These are phyloP conservation scores for Phrynosoma blainvillii DNA, from an alignment of 2,113 vertebrate genomes.

Conservation along the genomic window DNA sequence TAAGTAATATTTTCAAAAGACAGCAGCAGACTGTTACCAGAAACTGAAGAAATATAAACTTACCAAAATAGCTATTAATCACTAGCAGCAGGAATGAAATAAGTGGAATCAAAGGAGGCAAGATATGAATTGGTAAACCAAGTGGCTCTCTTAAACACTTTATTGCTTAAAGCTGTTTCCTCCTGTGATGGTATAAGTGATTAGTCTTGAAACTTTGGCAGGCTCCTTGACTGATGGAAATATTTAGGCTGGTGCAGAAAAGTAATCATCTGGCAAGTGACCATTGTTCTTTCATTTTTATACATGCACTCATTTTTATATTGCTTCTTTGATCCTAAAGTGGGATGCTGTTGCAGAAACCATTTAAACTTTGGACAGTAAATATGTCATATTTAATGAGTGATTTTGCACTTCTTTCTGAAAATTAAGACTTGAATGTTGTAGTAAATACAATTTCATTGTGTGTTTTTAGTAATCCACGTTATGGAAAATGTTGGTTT, in stretches of 20 bases:
- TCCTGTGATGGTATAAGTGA: conserved; percentile 47
- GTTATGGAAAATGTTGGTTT: background rate
- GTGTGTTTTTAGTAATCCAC: background rate
- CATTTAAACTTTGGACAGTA: conserved; percentile 19
- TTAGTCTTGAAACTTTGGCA: conserved; percentile 48
- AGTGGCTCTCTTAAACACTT: conserved; percentile 36
- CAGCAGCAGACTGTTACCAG: conserved; percentile 42
- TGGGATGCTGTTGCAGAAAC: background rate
- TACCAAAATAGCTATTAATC: conserved; percentile 59
- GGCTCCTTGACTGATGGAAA: conserved; percentile 48
- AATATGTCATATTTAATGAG: conserved; percentile 17
- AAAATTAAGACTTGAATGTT: background rate
- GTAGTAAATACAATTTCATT: background rate
- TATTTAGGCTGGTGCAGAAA: conserved; percentile 29
- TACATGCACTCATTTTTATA: conserved; percentile 28
- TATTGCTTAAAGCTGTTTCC: conserved; percentile 43
- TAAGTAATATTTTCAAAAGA: conserved; percentile 51
- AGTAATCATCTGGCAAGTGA: accelerated
- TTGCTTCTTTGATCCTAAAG: background rate
- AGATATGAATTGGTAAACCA: conserved; percentile 42
- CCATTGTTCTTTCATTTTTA: conserved; percentile 33
- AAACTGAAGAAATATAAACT: conserved; percentile 49
- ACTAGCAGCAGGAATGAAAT: conserved; percentile 16
- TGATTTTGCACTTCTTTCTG: background rate
- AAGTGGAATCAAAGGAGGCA: conserved; percentile 31